Evolutionary conservation across 1,140 invertebrate species (phyloP).

Genomic region (Diorhabda sublineata): DNA sequence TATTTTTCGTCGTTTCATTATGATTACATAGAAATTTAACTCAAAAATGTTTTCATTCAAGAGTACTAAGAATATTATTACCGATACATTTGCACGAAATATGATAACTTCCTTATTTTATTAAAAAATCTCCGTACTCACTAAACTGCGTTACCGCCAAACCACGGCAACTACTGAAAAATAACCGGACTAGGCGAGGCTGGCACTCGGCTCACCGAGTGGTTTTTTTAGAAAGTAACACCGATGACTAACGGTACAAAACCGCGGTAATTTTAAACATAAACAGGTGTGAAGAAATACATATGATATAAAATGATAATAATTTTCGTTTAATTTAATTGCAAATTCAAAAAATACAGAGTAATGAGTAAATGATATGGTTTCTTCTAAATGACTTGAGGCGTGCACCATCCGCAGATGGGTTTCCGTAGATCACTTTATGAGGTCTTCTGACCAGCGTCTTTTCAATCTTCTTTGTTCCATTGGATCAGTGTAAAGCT

Average conservation of each 20-base stretch:
- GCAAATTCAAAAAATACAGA: too few relatives aligned
- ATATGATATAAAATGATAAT: too few relatives aligned
- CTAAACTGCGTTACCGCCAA: conserved; percentile 17
- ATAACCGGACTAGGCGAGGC: conserved; percentile 18
- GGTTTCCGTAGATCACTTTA: too few relatives aligned
- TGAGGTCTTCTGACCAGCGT: too few relatives aligned
- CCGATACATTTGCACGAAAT: not conserved
- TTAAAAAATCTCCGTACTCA: conserved; percentile 16
- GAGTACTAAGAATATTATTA: not conserved
- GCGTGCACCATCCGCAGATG: too few relatives aligned
- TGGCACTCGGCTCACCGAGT: not conserved
- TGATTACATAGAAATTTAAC: not conserved
- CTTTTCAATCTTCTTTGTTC: too few relatives aligned
- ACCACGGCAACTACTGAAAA: conserved; percentile 19
- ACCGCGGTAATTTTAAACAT: conserved; percentile 11
- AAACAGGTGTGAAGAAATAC: not conserved
- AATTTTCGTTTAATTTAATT: too few relatives aligned
- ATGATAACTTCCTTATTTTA: not conserved
- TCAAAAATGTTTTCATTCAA: not conserved
- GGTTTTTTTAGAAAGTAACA: conserved; percentile 1
- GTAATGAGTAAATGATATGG: too few relatives aligned
- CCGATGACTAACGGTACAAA: conserved; percentile 1
- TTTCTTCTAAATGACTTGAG: too few relatives aligned
- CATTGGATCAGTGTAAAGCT: too few relatives aligned
- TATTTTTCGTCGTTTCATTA: not conserved